Conservation (phyloP, 2,888 invertebrate genomes). For the Cryptus armator region DNA sequence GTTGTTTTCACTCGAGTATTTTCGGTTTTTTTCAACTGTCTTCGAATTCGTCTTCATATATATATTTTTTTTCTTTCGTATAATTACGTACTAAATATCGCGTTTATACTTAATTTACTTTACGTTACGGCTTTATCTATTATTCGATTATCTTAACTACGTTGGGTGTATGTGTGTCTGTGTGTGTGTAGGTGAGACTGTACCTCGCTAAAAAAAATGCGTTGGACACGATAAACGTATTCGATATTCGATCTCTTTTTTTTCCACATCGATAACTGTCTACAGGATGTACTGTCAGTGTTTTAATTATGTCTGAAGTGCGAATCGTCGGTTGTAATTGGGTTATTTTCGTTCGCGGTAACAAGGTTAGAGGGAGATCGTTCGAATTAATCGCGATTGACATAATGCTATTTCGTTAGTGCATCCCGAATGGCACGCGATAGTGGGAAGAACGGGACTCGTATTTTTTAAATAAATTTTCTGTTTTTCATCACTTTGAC, state of each 20-base stretch:
- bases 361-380: slow-evolving; percentile 31
- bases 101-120: slow-evolving; percentile 24
- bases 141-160: slow-evolving; percentile 25
- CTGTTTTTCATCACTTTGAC: background rate
- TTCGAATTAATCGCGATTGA: slow-evolving; percentile 32
- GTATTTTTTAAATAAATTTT: slow-evolving; percentile 8
- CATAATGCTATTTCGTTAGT: slow-evolving; percentile 35
- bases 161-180: background rate
- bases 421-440: slow-evolving; percentile 24
- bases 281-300: background rate
- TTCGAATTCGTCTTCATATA: slow-evolving; percentile 6
- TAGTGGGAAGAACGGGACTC: slow-evolving; percentile 51
- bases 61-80: slow-evolving; percentile 5
- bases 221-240: background rate
- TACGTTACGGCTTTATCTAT: background rate
- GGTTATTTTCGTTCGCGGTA: background rate
- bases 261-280: background rate
- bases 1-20: slow-evolving; percentile 32
- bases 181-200: slow-evolving; percentile 8
- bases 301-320: slow-evolving; percentile 6
- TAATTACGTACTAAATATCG: slow-evolving; percentile 22
- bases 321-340: background rate
- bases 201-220: slow-evolving; percentile 5
- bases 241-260: background rate
- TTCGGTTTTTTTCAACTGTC: slow-evolving; percentile 13